Evolutionary conservation across 2,888 invertebrate genomes (phyloP).

Genomic region (Prenolepis imparis): DNA sequence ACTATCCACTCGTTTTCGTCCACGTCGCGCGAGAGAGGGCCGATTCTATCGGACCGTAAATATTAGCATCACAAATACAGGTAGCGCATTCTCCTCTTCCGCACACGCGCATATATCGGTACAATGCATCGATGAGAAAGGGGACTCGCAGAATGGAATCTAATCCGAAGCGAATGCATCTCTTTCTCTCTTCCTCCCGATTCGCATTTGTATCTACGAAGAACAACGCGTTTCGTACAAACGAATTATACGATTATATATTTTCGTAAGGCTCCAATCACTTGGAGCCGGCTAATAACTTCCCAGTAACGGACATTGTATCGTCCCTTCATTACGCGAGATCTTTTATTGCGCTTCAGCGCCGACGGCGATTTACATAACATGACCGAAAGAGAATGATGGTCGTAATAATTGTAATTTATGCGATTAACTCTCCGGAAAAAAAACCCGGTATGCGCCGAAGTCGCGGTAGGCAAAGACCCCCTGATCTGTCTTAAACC

Average conservation of each 20-base stretch:
- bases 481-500: slow-evolving; percentile 65
- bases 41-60: slow-evolving; percentile 86
- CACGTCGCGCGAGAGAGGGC: slow-evolving; percentile 78
- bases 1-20: slow-evolving; percentile 68
- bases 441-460: slow-evolving; percentile 64
- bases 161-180: slow-evolving; percentile 24
- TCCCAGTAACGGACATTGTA: slow-evolving; percentile 31
- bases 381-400: slow-evolving; percentile 64
- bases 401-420: slow-evolving; percentile 72
- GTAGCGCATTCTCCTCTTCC: slow-evolving; percentile 62
- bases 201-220: slow-evolving; percentile 12
- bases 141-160: slow-evolving; percentile 6
- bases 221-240: neutral
- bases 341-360: slow-evolving; percentile 51
- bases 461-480: slow-evolving; percentile 46
- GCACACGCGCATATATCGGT: neutral
- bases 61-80: slow-evolving; percentile 82
- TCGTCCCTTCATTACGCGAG: slow-evolving; percentile 41
- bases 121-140: slow-evolving; percentile 34
- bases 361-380: slow-evolving; percentile 65
- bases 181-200: slow-evolving; percentile 14
- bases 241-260: slow-evolving; percentile 18
- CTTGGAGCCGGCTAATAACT: slow-evolving; percentile 30
- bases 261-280: slow-evolving; percentile 5
- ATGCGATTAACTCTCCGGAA: slow-evolving; percentile 66